Evolutionary conservation across 2,797 vertebrate genomes (phyloP).

Genomic region (Trachops cirrhosus): DNA sequence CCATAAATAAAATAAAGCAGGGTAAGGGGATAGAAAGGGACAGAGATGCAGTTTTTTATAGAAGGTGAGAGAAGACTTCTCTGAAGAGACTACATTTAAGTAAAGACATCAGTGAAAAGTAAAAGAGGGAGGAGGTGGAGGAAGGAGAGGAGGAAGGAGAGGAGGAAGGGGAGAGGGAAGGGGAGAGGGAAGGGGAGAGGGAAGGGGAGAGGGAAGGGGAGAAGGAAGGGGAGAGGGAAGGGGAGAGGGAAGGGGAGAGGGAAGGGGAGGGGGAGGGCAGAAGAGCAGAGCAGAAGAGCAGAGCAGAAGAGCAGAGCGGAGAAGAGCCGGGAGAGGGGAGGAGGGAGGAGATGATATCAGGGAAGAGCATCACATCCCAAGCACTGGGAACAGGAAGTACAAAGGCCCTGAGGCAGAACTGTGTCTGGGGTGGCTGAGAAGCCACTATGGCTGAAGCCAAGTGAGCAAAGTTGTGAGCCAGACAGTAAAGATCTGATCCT

Average conservation of each 20-base stretch:
- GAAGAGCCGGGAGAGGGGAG: too few relatives aligned
- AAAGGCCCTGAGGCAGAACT: background rate
- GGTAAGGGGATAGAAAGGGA: background rate
- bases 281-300: too few relatives aligned
- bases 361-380: background rate
- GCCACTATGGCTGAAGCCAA: background rate
- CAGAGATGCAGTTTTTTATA: background rate
- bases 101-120: background rate
- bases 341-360: background rate
- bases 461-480: background rate
- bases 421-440: background rate
- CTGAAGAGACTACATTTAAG: background rate
- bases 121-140: fast-evolving
- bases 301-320: too few relatives aligned
- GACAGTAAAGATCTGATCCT: background rate
- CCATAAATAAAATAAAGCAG: background rate
- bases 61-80: background rate
- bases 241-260: too few relatives aligned
- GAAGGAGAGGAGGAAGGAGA: too few relatives aligned
- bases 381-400: background rate
- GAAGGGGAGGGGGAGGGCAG: too few relatives aligned
- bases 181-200: too few relatives aligned
- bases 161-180: fast-evolving
- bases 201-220: too few relatives aligned
- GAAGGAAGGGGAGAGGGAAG: too few relatives aligned